These are phyloP conservation scores for Heliconius nattereri DNA, from an alignment of 1,140 invertebrate genomes.

Conservation along the genomic window DNA sequence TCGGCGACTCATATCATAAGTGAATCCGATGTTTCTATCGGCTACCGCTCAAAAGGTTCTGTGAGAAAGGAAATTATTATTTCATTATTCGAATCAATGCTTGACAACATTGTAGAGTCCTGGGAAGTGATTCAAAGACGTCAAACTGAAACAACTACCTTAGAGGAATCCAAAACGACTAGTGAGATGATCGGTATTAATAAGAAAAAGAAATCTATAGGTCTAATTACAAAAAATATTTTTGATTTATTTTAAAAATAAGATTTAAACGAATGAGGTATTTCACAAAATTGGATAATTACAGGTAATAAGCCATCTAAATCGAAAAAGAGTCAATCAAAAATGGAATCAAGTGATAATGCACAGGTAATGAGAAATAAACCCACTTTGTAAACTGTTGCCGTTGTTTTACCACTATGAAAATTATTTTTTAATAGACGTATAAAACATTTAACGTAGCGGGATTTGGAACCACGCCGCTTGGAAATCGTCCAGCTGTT, in stretches of 20 bases:
- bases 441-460: no score
- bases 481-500: no score
- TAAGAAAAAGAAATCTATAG: conserved; percentile 55
- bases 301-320: conserved; percentile 53
- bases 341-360: conserved; percentile 51
- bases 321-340: conserved; percentile 55
- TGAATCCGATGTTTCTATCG: conserved; percentile 46
- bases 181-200: conserved; percentile 56
- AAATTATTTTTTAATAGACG: no score
- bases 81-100: conserved; percentile 65
- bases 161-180: conserved; percentile 47
- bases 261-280: background rate
- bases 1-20: conserved; percentile 46
- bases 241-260: background rate
- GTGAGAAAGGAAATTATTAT: conserved; percentile 66
- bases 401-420: no score
- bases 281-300: conserved; percentile 27
- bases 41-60: conserved; percentile 47
- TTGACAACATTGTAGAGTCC: conserved; percentile 61
- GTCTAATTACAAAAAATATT: conserved; percentile 25
- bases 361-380: conserved; percentile 43
- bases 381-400: no score
- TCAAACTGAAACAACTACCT: conserved; percentile 47
- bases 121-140: conserved; percentile 56
- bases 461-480: no score